Percentiles rank a stretch among this genome's conserved stretches.
Conservation (phyloP, 35 echinoderm and acorn worm genomes). For the Patiria miniata region DNA sequence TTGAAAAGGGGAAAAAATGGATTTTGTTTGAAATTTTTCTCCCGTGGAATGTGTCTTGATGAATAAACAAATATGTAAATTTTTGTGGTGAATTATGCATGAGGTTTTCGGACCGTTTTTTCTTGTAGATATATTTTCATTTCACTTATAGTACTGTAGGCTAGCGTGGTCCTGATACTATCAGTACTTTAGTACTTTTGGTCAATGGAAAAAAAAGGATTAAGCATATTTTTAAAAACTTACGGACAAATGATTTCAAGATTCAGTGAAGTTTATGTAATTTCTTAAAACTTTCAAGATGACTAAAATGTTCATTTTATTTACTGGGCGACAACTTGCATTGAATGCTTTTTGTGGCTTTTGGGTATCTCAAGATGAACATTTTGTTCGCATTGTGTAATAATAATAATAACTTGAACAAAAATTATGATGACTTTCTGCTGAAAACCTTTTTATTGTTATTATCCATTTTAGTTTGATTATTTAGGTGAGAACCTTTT, state of each 20-base stretch:
- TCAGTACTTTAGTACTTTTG: constrained; percentile 6
- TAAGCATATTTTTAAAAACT: constrained; percentile 12
- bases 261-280: neutral
- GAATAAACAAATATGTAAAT: constrained; percentile 20
- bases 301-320: constrained; percentile 13
- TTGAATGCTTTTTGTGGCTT: neutral
- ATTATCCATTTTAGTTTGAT: neutral
- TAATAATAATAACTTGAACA: neutral
- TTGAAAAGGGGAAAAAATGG: no score
- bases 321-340: no score
- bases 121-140: neutral
- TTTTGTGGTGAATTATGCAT: constrained; percentile 16
- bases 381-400: neutral
- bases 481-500: neutral
- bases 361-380: neutral
- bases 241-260: neutral
- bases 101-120: no score
- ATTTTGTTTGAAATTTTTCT: no score
- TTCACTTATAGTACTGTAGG: neutral
- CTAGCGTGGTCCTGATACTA: neutral
- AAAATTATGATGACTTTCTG: neutral
- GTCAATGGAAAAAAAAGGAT: neutral
- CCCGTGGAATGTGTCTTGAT: no score
- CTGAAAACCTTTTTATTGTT: neutral
- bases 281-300: neutral